Evolutionary conservation across 2,888 invertebrate species (phyloP), one percentile per base, ranked within the genome.

Genomic region (Listrodromus nycthemerus): DNA sequence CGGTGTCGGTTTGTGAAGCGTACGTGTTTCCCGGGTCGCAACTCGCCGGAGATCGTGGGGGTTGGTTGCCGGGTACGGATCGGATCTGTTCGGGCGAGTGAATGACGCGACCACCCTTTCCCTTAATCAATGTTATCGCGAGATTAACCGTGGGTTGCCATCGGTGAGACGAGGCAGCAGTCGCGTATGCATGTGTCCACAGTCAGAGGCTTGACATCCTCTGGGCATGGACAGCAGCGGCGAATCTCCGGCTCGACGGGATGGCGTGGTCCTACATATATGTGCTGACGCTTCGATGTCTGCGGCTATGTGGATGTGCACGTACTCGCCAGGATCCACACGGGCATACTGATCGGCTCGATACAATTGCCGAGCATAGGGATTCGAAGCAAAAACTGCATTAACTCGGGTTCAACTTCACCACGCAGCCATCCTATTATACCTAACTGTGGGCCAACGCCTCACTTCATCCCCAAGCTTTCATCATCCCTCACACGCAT

Each of bases 61-160:
- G 61, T 30, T 61, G 61, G 27, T 61, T 27, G 16, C 30, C 30
- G 16, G 61, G 16, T 30, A 27, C 30, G 61, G 61, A 61, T 61
- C 61, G 27, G 13, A 61, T 61, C 61, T 61, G 61, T 61, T 61
- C 63, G 48, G 63, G 48, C 61, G 27, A 63, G 63, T 63, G 73
- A 74, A 74, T 74, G 63, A 74, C 73, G 84, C 70, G 67, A 78
- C 80, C 74, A 84, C 83, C 85, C 87, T 87, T 88, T 85, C 86
- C 87, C 89, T 89, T 89, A 88, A 88, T 89, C 90, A 89, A 86
- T 87, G 88, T 90, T 90, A 90, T 90, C 90, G 86, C 85, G 77
- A 86, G 86, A 89, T 90, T 89, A 88, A 88, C 87, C 86, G 84
- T 84, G 81, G 82, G 79, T 75, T 82, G 82, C 85, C 76, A 82